These are phyloP conservation scores for Agapostemon virescens DNA, from an alignment of 2,888 invertebrate species.

Conservation along the genomic window DNA sequence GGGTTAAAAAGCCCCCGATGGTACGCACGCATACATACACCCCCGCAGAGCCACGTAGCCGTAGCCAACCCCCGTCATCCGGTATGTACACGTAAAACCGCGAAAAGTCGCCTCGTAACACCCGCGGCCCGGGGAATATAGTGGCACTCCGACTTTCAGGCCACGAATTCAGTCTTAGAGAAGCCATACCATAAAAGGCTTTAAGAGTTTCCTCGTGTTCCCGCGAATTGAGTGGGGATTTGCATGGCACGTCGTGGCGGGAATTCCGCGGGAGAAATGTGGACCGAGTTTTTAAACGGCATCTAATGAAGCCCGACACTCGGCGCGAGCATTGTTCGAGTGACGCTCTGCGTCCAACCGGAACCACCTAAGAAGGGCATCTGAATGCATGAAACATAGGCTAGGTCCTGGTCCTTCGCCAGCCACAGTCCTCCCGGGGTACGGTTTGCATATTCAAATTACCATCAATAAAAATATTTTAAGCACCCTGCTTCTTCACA, in stretches of 20 bases:
- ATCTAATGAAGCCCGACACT: slow-evolving; percentile 68
- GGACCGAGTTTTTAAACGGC: slow-evolving; percentile 71
- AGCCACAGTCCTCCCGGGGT: background rate
- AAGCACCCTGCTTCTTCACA: background rate
- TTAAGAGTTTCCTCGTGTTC: slow-evolving; percentile 69
- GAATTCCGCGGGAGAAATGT: slow-evolving; percentile 68
- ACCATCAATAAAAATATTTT: slow-evolving; percentile 30
- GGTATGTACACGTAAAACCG: slow-evolving; percentile 41
- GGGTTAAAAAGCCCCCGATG: slow-evolving; percentile 58
- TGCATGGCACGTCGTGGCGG: slow-evolving; percentile 68
- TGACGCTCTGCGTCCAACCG: slow-evolving; percentile 20
- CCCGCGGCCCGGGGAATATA: slow-evolving; percentile 50
- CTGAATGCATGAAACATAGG: slow-evolving; percentile 76
- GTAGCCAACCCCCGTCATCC: background rate
- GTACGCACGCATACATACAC: slow-evolving; percentile 1
- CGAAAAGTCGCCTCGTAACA: slow-evolving; percentile 59
- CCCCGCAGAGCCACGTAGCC: background rate
- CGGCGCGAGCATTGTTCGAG: slow-evolving; percentile 63
- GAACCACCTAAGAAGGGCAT: slow-evolving; percentile 71
- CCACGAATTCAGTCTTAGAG: slow-evolving; percentile 70
- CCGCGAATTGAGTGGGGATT: slow-evolving; percentile 68
- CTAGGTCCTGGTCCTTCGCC: slow-evolving; percentile 11
- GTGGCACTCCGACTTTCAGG: slow-evolving; percentile 66
- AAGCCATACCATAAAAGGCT: slow-evolving; percentile 66
- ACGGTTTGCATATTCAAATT: slow-evolving; percentile 73